These are phyloP conservation scores for Coelopa pilipes DNA, from an alignment of 2,888 invertebrate genomes.

Conservation along the genomic window DNA sequence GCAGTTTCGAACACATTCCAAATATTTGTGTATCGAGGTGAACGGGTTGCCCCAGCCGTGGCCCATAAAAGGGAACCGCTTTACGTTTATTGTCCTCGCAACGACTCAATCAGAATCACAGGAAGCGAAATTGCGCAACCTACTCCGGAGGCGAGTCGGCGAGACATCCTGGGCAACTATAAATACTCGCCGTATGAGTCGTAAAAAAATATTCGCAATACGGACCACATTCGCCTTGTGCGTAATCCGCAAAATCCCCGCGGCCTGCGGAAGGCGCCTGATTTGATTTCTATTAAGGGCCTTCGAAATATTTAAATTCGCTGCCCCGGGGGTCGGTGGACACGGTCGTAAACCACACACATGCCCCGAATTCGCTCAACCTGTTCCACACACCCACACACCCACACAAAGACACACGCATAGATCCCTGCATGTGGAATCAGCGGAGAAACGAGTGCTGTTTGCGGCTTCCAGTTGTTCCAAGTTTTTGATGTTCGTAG, in stretches of 20 bases:
- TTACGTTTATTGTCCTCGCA: not conserved
- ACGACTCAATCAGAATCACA: slow-evolving; percentile 28
- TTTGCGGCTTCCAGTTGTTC: no score
- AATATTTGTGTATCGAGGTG: no score
- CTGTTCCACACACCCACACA: no score
- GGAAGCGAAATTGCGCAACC: no score
- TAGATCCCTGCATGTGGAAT: no score
- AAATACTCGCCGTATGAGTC: slow-evolving; percentile 28
- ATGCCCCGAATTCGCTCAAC: no score
- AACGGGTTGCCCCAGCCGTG: no score
- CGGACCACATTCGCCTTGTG: not conserved
- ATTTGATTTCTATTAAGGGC: slow-evolving; percentile 31
- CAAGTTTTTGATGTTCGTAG: no score
- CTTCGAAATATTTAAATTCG: slow-evolving; percentile 60
- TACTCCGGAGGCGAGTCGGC: no score
- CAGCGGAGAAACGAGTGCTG: no score
- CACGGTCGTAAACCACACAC: slow-evolving; percentile 18
- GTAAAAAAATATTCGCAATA: slow-evolving; percentile 34
- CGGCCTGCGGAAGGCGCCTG: slow-evolving; percentile 4
- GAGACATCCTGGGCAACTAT: slow-evolving; percentile 24
- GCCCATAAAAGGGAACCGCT: not conserved
- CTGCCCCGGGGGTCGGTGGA: slow-evolving; percentile 23
- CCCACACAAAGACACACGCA: no score
- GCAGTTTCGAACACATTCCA: no score
- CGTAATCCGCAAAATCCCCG: not conserved